Base-by-base conservation (phyloP, 2,113 vertebrate genomes). In the Zapus hudsonius region DNA sequence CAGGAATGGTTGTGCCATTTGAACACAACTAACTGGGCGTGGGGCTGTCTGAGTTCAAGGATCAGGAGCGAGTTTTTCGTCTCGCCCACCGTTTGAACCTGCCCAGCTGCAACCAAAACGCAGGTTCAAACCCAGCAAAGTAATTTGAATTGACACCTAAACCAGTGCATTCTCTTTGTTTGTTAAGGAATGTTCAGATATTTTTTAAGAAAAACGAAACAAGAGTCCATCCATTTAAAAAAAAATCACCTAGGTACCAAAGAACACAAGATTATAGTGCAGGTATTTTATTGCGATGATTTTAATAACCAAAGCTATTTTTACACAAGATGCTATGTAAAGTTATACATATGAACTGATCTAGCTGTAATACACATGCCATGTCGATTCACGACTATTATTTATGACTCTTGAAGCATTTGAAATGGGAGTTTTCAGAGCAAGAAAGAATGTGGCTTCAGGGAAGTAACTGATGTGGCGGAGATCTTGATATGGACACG, bases 141-240 rank as follows among this genome's bases (percentile, higher is more conserved):
- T 96, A 93, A 97, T 97, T 97, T 97, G 97, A 98, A 97, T 52
- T 98, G 97, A 96, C 98, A 97, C 98, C 98, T 98, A 98, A 98
- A 98, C 97, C 97, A 99, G 99, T 99, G 99, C 99, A 99, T 99
- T 99, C 99, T 99, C 99, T 99, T 99, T 98, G 98, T 98, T 98
- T 99, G 98, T 98, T 98, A 98, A 98, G 98, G 97, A 98, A 98
- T 98, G 96, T 98, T 97, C 97, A 98, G 97, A 97, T 97, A 96
- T 97, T 96, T 97, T 96, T 97, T 96, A 92, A 97, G n/a, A 85
- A 97, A 84, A 98, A 93, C 90, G 96, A 95, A 91, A 97, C 97
- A 97, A 96, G 97, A 98, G 97, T 96, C 96, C 98, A 97, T 97
- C 98, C 97, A 98, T 97, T 93, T 55, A 97, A 97, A 97, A 97